Base-by-base conservation (phyloP, 2,888 invertebrate species). In the Troglohyphantes excavatus region DNA sequence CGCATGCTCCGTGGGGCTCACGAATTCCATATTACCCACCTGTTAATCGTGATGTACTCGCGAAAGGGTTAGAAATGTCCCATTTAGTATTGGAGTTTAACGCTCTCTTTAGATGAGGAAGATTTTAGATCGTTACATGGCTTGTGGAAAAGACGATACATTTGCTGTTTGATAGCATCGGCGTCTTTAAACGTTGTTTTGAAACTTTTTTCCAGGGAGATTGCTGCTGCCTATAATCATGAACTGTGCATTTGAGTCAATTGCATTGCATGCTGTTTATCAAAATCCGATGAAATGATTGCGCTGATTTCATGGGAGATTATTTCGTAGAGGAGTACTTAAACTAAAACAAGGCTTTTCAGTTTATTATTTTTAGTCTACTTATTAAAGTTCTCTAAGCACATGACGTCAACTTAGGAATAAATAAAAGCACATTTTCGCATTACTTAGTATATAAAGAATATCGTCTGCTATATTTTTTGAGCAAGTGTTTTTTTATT, bases 11-110 rank as follows among this genome's bases (percentile, higher is more conserved):
- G 7, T 33, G 27, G 13, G 19, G 9, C 11, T 82, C 88, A 89
- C 88, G 82, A 83, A 67, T 26, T 70, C 39, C 65, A 43, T 88
- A 76, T 67, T 76, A 76, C 53, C 75, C 88, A 89, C 88, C 88
- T 89, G 88, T 82, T 76, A 33, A 39, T 82, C 88, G 88, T 89
- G 88, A 89, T 75, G 27, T 29, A 46, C 63, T 19, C 13, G 63
- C 29, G 21, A 81, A 81, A 72, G 63, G 88, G 75, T 88, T 88
- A 88, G 82, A 39, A 53, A 33, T 88, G 79, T 81, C 65, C 68
- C 70, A 59, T 82, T 67, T 75, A 53, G 59, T 76, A 75, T 76
- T 68, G 43, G 88, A 59, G 82, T 89, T 89, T 89, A 89, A 89
- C 67, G 88, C 82, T 89, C 82, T 82, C 63, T 78, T 33, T 17